These are phyloP conservation scores for Morinoia aosen DNA, from an alignment of 2,888 invertebrate genomes.

Conservation along the genomic window DNA sequence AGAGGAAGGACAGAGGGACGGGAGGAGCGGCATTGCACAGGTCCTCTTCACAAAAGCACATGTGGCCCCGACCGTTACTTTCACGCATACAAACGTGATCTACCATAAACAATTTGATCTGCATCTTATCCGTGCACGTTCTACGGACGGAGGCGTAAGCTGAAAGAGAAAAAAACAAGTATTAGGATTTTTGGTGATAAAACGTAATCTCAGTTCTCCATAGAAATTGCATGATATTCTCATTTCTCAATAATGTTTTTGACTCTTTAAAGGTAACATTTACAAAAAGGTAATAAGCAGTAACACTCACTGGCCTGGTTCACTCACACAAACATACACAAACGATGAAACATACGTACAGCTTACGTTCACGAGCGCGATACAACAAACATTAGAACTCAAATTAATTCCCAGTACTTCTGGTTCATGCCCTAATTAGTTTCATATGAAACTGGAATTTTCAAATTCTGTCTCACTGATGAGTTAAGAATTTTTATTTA, in stretches of 20 bases:
- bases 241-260: not conserved
- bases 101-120: slow-evolving; percentile 97
- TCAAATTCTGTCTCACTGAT: too few relatives aligned
- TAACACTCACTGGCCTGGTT: too few relatives aligned
- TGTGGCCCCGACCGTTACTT: slow-evolving; percentile 89
- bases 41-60: slow-evolving; percentile 98
- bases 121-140: slow-evolving; percentile 92
- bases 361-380: too few relatives aligned
- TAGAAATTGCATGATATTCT: not conserved
- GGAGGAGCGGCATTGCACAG: slow-evolving; percentile 83
- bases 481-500: too few relatives aligned
- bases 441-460: too few relatives aligned
- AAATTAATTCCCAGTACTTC: too few relatives aligned
- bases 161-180: slow-evolving; percentile 71
- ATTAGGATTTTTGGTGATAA: not conserved
- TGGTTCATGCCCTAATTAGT: too few relatives aligned
- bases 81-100: slow-evolving; percentile 99
- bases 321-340: too few relatives aligned
- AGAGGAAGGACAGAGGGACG: slow-evolving; percentile 52
- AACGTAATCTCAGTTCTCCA: not conserved
- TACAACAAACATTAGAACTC: too few relatives aligned
- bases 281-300: too few relatives aligned
- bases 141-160: slow-evolving; percentile 91
- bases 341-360: too few relatives aligned
- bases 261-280: too few relatives aligned